These are phyloP conservation scores for Drosophila saltans DNA, from an alignment of 1,140 invertebrate genomes.

Conservation along the genomic window DNA sequence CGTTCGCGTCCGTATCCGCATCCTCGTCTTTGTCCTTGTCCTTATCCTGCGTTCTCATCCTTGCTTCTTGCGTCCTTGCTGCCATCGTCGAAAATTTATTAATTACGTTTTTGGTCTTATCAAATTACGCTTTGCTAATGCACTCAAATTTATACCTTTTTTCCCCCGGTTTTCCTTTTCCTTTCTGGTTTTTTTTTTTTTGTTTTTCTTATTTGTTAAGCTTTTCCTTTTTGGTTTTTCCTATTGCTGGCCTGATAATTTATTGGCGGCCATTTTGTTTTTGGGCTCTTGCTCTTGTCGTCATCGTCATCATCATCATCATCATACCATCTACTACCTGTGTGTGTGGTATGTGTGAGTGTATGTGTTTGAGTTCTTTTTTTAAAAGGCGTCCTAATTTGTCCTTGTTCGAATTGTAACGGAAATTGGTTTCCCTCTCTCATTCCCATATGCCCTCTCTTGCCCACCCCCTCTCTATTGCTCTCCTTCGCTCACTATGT, in stretches of 20 bases:
- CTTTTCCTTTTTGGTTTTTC: conserved; percentile 16
- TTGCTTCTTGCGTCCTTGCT: conserved; percentile 26
- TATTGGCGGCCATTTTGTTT: conserved; percentile 78
- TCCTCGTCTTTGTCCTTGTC: conserved; percentile 27
- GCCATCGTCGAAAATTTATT: conserved; percentile 67
- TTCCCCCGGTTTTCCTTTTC: conserved; percentile 41
- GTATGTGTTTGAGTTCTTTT: conserved; percentile 36
- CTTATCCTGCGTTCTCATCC: conserved; percentile 13
- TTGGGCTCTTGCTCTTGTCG: conserved; percentile 2
- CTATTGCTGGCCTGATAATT: conserved; percentile 35
- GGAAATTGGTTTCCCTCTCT: conserved; percentile 63
- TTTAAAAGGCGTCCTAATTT: conserved; percentile 55
- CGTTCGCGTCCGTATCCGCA: too few relatives aligned
- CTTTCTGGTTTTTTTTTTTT: conserved; percentile 41
- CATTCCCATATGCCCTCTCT: neutral
- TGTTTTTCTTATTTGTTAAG: conserved; percentile 17
- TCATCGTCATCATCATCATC: conserved; percentile 30
- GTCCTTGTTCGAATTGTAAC: conserved; percentile 68
- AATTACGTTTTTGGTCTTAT: conserved; percentile 80
- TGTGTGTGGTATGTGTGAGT: conserved; percentile 9
- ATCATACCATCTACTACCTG: conserved; percentile 27
- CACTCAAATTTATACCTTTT: conserved; percentile 80
- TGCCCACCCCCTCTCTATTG: neutral
- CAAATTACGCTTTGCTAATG: conserved; percentile 80
- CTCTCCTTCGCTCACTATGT: neutral